Conservation (phyloP, 92 coral and sea anemone species). For the Plumapathes pennacea region DNA sequence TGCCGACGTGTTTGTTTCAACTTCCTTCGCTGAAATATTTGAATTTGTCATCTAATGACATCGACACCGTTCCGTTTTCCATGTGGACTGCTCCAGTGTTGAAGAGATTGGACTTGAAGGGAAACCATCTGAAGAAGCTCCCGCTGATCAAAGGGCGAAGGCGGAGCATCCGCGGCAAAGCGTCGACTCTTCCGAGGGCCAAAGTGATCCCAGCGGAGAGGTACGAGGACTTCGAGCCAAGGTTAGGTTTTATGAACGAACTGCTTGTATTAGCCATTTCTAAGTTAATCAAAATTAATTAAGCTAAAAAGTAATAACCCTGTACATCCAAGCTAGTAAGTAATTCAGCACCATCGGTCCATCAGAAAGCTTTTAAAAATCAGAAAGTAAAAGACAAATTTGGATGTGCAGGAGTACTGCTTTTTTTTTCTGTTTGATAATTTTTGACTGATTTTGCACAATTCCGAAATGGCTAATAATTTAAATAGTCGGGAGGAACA, state of each 20-base stretch:
- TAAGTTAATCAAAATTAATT: neutral
- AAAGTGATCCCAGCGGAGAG: conserved; percentile 32
- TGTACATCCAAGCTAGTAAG: too few species aligned
- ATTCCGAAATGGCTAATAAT: too few species aligned
- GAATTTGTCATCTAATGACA: conserved; percentile 77
- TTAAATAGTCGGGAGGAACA: too few species aligned
- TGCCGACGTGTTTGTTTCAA: conserved; percentile 86
- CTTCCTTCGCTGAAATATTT: conserved; percentile 73
- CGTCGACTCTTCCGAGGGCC: conserved; percentile 66
- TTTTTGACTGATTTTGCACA: too few species aligned
- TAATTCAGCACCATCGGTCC: too few species aligned
- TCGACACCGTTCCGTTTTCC: conserved; percentile 84
- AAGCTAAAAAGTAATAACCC: neutral
- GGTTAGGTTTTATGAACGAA: conserved; percentile 10
- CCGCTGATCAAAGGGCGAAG: conserved; percentile 56
- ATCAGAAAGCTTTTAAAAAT: too few species aligned
- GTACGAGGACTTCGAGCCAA: conserved; percentile 17
- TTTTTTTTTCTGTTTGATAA: too few species aligned
- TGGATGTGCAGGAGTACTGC: too few species aligned
- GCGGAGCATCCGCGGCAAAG: conserved; percentile 25
- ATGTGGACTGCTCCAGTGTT: conserved; percentile 93
- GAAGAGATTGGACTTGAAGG: conserved; percentile 75
- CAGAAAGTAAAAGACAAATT: too few species aligned
- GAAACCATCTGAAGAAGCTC: conserved; percentile 74
- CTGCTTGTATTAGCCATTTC: too few species aligned